phyloP scores from a whole-genome alignment of 2,888 invertebrate species.

The Noctua janthe region DNA sequence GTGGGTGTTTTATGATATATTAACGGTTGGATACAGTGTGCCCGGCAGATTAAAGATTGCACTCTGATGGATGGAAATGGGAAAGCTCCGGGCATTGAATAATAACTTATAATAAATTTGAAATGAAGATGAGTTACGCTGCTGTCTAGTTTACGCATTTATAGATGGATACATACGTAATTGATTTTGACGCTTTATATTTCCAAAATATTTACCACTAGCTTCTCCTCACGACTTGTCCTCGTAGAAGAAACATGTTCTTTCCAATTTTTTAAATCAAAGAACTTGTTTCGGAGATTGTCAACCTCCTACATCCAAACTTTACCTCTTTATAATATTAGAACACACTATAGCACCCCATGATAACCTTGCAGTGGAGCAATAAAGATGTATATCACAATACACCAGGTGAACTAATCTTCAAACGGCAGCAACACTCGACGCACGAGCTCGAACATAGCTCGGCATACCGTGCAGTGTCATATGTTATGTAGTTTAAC shows the following conservation, averaged over 20 bases:
- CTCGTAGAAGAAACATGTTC: neutral
- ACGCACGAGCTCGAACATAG: conserved; percentile 15
- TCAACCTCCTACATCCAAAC: neutral
- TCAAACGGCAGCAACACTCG: conserved; percentile 25
- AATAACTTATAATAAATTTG: conserved; percentile 69
- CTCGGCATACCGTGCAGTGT: neutral
- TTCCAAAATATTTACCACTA: neutral
- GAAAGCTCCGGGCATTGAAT: conserved; percentile 72
- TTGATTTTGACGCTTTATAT: conserved; percentile 49
- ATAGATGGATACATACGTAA: conserved; percentile 25
- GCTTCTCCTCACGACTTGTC: neutral
- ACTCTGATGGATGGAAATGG: conserved; percentile 77
- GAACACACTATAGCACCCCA: neutral
- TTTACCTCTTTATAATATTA: neutral
- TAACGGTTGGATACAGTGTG: conserved; percentile 61
- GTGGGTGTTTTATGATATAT: conserved; percentile 76
- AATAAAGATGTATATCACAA: conserved; percentile 27
- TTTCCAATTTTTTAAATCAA: neutral
- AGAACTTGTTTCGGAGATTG: neutral
- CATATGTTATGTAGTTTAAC: conserved; percentile 6
- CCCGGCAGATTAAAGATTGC: conserved; percentile 77
- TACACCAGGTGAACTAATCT: conserved; percentile 43
- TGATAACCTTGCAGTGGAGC: neutral
- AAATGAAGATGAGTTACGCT: conserved; percentile 60
- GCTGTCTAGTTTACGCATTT: conserved; percentile 44